Evolutionary conservation across 2,888 invertebrate species (phyloP).

Genomic region (Euzetes globulus): DNA sequence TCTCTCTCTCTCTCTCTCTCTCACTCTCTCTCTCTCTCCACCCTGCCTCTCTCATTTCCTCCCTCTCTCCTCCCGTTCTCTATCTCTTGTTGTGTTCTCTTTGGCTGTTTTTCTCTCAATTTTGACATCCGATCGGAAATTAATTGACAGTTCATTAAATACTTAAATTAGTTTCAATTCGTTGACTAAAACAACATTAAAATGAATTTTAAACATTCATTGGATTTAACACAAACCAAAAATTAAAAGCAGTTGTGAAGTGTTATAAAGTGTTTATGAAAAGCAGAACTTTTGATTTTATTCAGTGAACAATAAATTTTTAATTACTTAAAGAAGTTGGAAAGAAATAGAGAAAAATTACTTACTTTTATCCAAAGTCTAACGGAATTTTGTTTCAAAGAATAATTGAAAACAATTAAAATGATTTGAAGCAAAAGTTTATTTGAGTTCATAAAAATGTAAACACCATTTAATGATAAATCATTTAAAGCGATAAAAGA

Average conservation of each 20-base stretch:
- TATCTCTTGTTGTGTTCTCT: too few relatives aligned
- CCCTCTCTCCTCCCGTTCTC: too few relatives aligned
- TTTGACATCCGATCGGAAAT: too few relatives aligned
- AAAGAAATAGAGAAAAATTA: neutral
- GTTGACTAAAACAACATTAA: neutral
- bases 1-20: too few relatives aligned
- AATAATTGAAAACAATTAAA: slow-evolving; percentile 5
- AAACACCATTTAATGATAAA: neutral
- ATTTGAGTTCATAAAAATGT: neutral
- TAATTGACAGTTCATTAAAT: neutral
- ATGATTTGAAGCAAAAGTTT: neutral
- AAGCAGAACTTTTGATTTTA: neutral
- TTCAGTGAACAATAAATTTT: neutral
- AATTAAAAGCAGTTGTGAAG: too few relatives aligned
- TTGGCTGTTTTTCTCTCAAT: too few relatives aligned
- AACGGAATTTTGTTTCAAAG: neutral
- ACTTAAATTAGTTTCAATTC: neutral
- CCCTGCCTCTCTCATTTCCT: too few relatives aligned
- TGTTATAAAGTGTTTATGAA: neutral
- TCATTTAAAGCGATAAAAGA: slow-evolving; percentile 2
- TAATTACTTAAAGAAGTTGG: neutral
- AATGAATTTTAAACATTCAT: neutral
- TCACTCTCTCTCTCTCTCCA: too few relatives aligned
- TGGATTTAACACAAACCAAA: neutral
- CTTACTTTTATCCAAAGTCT: neutral